A percentile compares a stretch with the other conserved stretches of the same genome.
Evolutionary conservation across 2,113 vertebrate species (phyloP).

Genomic region (Lepisosteus osseus): DNA sequence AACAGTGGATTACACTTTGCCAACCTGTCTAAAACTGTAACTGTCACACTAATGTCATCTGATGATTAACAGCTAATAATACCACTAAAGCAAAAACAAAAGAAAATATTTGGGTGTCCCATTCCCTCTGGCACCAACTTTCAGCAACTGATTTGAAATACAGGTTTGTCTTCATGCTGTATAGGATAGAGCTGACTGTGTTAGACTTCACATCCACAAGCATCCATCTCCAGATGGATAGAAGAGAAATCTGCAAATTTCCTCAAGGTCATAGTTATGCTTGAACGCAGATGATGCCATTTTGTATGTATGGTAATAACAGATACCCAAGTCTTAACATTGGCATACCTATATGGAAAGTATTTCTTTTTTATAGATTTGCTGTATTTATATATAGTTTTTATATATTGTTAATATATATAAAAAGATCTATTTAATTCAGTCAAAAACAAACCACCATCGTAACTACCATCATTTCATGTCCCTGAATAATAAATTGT

Average conservation of each 20-base stretch:
- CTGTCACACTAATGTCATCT: slow-evolving; percentile 7
- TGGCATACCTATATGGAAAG: slow-evolving; percentile 2
- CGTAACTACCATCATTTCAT: slow-evolving; percentile 33
- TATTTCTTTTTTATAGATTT: slow-evolving; percentile 31
- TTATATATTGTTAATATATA: slow-evolving; percentile 47
- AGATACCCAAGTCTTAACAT: not conserved
- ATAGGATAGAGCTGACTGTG: not conserved
- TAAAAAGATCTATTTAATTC: slow-evolving; percentile 57
- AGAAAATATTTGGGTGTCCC: not conserved
- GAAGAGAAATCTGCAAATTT: too few relatives aligned
- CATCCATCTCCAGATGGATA: not conserved
- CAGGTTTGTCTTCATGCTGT: not conserved
- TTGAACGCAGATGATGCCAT: not conserved
- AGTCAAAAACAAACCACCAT: slow-evolving; percentile 58
- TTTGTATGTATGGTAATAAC: not conserved
- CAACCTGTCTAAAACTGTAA: not conserved
- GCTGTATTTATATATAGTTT: slow-evolving; percentile 24
- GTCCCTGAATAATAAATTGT: slow-evolving; percentile 33
- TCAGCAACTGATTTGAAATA: not conserved
- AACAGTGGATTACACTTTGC: not conserved
- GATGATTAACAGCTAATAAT: not conserved
- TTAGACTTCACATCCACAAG: not conserved
- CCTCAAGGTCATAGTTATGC: not conserved
- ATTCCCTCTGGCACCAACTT: not conserved
- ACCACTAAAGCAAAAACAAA: not conserved